phyloP scores from a whole-genome alignment of 2,888 invertebrate genomes.

The Caenorhabditis sp. region DNA sequence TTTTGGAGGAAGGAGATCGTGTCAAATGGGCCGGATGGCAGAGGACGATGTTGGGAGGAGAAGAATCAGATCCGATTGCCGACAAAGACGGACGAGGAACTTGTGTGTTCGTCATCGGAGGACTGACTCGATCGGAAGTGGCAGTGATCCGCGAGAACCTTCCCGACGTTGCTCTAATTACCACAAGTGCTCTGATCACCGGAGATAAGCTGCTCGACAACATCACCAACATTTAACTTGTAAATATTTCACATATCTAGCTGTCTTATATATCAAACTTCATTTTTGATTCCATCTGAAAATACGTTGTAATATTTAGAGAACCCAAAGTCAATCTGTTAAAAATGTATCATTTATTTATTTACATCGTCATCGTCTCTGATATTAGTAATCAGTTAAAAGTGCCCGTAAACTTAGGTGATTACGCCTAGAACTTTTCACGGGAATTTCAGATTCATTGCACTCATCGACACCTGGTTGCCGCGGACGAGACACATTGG shows the following conservation, averaged over 20 bases:
- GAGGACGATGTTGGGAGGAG: conserved; percentile 53
- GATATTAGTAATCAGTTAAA: background rate
- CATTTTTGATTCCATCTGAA: conserved; percentile 4
- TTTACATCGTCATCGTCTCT: conserved; percentile 13
- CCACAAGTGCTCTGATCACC: conserved; percentile 67
- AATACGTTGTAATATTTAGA: conserved; percentile 22
- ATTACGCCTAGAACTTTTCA: background rate
- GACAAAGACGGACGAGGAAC: conserved; percentile 63
- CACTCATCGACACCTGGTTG: conserved; percentile 57
- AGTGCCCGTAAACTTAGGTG: conserved; percentile 10
- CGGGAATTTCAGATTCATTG: conserved; percentile 52
- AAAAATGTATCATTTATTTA: conserved; percentile 5
- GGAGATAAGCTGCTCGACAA: conserved; percentile 69
- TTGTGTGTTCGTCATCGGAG: conserved; percentile 93
- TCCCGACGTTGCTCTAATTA: conserved; percentile 65
- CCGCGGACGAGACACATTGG: conserved; percentile 61
- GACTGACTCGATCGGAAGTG: conserved; percentile 95
- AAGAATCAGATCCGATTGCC: conserved; percentile 29
- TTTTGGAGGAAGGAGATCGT: conserved; percentile 85
- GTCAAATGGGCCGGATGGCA: conserved; percentile 72
- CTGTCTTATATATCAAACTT: background rate
- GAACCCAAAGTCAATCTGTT: no score
- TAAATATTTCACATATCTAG: conserved; percentile 5
- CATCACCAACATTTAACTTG: conserved; percentile 65
- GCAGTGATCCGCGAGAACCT: conserved; percentile 66